A percentile compares a stretch with the other conserved stretches of the same genome.
phyloP scores from a whole-genome alignment of 37 sponge, comb jelly and placozoan species.

The Crambe crambe region DNA sequence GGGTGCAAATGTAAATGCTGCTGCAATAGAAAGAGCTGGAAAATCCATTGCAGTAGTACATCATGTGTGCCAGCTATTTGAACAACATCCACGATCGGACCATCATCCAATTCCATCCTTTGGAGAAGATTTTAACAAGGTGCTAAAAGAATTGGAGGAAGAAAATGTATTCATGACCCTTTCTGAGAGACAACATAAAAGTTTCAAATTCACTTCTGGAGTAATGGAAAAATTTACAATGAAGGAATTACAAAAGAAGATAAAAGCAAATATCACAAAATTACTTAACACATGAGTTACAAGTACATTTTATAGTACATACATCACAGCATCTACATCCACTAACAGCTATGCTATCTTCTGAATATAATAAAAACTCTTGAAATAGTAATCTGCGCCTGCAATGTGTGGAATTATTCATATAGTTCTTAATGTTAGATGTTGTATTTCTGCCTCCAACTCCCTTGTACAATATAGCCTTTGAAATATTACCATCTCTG shows the following conservation, averaged over 20 bases:
- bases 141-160: constrained; percentile 17
- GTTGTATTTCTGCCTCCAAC: constrained; percentile 4
- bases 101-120: constrained; percentile 7
- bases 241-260: constrained; percentile 4
- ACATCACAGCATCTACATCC: constrained; percentile 22
- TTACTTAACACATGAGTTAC: background rate
- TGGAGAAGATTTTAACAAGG: constrained; percentile 22
- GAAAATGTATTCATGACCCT: constrained; percentile 31
- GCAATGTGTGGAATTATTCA: background rate
- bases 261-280: background rate
- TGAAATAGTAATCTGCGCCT: constrained; percentile 10
- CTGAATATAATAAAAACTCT: constrained; percentile 7
- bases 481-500: constrained; percentile 39
- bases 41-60: constrained; percentile 30
- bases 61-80: constrained; percentile 35
- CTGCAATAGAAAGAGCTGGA: constrained; percentile 15
- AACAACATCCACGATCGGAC: background rate
- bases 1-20: constrained; percentile 30
- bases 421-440: background rate
- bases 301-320: background rate
- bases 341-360: background rate
- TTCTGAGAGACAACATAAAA: background rate
- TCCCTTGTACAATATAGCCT: constrained; percentile 25
- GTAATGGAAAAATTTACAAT: constrained; percentile 9
- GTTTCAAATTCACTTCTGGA: background rate